Evolutionary conservation across 2,888 invertebrate species (phyloP), one percentile per base, ranked within the genome.

Genomic region (Melangyna quadrimaculata): DNA sequence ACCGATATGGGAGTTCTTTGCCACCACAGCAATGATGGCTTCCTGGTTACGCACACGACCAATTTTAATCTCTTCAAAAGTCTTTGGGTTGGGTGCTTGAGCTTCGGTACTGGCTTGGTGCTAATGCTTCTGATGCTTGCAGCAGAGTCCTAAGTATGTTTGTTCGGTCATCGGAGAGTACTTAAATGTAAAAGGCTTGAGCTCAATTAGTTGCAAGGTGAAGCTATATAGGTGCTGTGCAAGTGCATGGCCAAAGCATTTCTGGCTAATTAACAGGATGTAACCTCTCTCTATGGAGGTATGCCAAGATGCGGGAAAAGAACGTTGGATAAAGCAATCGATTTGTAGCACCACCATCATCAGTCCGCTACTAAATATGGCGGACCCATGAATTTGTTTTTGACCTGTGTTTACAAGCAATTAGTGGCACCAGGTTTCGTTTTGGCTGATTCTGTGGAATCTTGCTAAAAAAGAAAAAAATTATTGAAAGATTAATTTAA

Each of bases 321-420:
- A 37, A 19, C 4, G 51, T 43, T 22, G 59, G 35, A 35, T 37
- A 45, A 43, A 12, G 32, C 17, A 55, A 55, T 22, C 55, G 32
- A 57, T 57, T 55, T 45, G 59, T 57, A 57, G n/a, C 32, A 17
- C 32, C 35, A 10, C 53, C 32, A 22, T 37, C 9, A 22, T 0
- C 40, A 19, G 51, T 35, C 6, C 40, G 3, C 3, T 35, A 3
- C 17, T 1, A 14, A 12, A n/a, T 0, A 48, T 48, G 48, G 22
- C 37, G 61, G 40, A 17, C 32, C 51, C n/a, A 67, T 17, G 19
- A 51, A 72, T 73, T 72, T 82, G 67, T 69, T 69, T 73, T 37
- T 59, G 72, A 67, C 27, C 45, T 67, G 72, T 78, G 82, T 78
- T 82, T 78, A 82, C 82, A 78, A 82, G 82, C 78, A 78, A 73